Conservation (phyloP, 2,113 vertebrate species). For the Pao palembangensis region DNA sequence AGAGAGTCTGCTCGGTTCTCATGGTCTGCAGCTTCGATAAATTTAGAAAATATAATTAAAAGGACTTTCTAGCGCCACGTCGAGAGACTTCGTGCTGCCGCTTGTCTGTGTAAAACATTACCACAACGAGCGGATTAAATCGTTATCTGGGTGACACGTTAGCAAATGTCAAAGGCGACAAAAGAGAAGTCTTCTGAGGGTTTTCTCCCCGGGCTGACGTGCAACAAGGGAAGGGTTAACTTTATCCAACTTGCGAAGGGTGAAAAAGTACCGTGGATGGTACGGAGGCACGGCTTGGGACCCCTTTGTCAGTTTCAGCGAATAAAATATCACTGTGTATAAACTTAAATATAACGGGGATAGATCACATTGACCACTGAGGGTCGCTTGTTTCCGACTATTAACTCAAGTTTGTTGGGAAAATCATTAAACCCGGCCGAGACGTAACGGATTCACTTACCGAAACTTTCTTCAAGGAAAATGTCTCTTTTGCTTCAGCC, state of each 20-base stretch:
- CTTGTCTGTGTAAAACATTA: not conserved
- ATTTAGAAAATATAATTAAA: slow-evolving; percentile 1
- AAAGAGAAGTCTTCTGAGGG: not conserved
- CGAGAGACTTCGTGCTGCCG: not conserved
- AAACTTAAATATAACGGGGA: not conserved
- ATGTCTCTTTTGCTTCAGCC: not conserved
- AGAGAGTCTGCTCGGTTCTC: no score
- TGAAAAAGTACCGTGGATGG: no score
- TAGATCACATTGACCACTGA: not conserved
- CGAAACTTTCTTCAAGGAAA: slow-evolving; percentile 4
- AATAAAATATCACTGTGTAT: no score
- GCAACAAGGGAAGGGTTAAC: not conserved
- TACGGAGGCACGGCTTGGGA: no score
- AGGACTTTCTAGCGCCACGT: slow-evolving; percentile 1
- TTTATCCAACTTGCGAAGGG: not conserved
- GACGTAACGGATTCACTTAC: slow-evolving; percentile 33
- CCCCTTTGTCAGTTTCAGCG: no score
- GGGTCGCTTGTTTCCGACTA: not conserved
- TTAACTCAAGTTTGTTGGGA: not conserved
- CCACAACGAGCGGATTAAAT: not conserved
- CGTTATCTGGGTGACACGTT: not conserved
- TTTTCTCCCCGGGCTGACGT: not conserved
- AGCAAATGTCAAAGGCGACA: not conserved
- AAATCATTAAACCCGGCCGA: slow-evolving; percentile 2
- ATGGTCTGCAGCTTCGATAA: slow-evolving; percentile 3